These are phyloP conservation scores for Exephanes ischioxanthus DNA, from an alignment of 2,888 invertebrate species.

Conservation along the genomic window DNA sequence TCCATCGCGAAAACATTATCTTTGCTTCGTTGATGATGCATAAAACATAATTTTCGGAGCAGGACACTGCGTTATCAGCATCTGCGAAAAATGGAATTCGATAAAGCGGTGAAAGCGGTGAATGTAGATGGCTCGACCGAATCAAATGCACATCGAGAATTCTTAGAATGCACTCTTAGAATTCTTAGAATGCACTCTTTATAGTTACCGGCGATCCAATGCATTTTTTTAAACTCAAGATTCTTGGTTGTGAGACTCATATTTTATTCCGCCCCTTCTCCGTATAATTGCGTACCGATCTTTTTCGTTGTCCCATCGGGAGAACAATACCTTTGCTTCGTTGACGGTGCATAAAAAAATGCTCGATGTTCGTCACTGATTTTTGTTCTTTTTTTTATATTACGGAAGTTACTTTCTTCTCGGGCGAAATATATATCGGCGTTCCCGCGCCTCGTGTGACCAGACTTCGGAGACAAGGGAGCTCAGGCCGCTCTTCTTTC, in stretches of 20 bases:
- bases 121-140: conserved; percentile 14
- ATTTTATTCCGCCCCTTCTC: background rate
- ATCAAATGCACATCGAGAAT: background rate
- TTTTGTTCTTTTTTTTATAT: background rate
- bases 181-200: background rate
- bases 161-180: no score
- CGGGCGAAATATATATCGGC: conserved; percentile 27
- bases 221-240: no score
- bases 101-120: background rate
- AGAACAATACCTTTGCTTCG: background rate
- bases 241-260: conserved; percentile 6
- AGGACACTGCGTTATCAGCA: conserved; percentile 20
- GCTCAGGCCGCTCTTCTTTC: conserved; percentile 31
- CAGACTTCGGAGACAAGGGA: conserved; percentile 12
- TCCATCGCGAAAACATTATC: no score
- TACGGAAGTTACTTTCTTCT: conserved; percentile 23
- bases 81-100: background rate
- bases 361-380: background rate
- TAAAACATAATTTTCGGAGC: background rate
- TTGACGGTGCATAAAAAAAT: conserved; percentile 1
- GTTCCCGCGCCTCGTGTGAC: conserved; percentile 36
- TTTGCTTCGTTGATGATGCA: no score
- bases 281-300: background rate
- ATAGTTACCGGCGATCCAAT: background rate
- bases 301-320: conserved; percentile 4